phyloP scores from a whole-genome alignment of 2,888 invertebrate genomes.

The Plebejus melissa region DNA sequence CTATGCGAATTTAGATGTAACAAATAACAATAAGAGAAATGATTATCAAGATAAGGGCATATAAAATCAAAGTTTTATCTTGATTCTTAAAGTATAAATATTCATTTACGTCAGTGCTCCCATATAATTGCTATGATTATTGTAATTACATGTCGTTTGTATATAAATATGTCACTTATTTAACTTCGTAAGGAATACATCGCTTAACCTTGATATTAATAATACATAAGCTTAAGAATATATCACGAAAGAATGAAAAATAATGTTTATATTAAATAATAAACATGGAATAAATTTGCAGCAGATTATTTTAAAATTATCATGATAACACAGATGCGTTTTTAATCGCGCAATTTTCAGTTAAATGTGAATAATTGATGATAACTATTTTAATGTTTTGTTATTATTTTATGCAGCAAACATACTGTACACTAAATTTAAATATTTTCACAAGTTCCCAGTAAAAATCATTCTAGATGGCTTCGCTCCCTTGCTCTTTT shows the following conservation, averaged over 20 bases:
- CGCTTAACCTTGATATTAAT: slow-evolving; percentile 24
- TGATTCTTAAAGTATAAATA: slow-evolving; percentile 3
- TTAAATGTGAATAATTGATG: not conserved
- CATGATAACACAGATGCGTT: slow-evolving; percentile 6
- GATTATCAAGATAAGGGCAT: not conserved
- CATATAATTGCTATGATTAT: slow-evolving; percentile 36
- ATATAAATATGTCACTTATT: slow-evolving; percentile 30
- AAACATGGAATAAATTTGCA: slow-evolving; percentile 21
- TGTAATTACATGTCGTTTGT: slow-evolving; percentile 33
- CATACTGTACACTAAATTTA: not conserved
- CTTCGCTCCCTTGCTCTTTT: not conserved
- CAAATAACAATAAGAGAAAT: not conserved
- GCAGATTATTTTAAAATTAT: not conserved
- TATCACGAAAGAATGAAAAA: not conserved
- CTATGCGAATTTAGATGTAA: not conserved
- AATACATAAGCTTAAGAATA: slow-evolving; percentile 22
- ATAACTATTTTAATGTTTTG: not conserved
- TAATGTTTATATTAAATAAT: slow-evolving; percentile 25
- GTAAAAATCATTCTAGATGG: not conserved
- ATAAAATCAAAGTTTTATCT: slow-evolving; percentile 11
- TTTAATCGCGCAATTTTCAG: slow-evolving; percentile 16
- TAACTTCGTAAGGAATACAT: slow-evolving; percentile 14
- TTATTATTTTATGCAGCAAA: not conserved
- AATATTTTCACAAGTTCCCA: not conserved
- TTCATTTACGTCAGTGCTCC: slow-evolving; percentile 29